Evolutionary conservation across 2,888 invertebrate species (phyloP), one percentile per base, ranked within the genome.

Genomic region (Odiellus spinosus): DNA sequence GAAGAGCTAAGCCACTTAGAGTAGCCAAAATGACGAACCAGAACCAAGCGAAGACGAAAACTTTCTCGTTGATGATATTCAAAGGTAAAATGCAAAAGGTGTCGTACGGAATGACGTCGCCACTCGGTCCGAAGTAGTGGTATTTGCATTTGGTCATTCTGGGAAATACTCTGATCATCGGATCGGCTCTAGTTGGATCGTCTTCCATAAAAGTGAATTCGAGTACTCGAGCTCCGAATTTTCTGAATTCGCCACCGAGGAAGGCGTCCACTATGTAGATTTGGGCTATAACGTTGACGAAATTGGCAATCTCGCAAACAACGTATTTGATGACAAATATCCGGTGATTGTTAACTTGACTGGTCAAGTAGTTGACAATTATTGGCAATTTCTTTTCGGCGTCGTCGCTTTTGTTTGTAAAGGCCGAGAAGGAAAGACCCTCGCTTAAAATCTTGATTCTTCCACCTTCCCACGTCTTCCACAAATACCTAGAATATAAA

Each of bases 61-160:
- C 53, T 42, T 56, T 56, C 33, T 56, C 56, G 34, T 55, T 54
- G 17, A 56, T 26, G 10, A 55, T 48, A 34, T 56, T 88, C 56
- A 87, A 70, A 1, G 87, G 86, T 38, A 88, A 71, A n/a, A 88
- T 75, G 61, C 88, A 88, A 39, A 88, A 73, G 0, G 86, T 82
- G 63, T 82, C 88, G 67, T 83, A 80, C 59, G 74, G 80, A 67
- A 87, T 85, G 51, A 86, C 77, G 6, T 82, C 74, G 41, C 88
- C 88, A n/a, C 85, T 82, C 14, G 85, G 74, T 71, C 88, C 87
- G 63, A 73, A 86, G 67, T 85, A 85, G 70, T 82, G 82, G 77
- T 88, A 88, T 53, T 82, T 84, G 63, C 88, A 88, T 65, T 88
- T 88, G 14, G 87, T 87, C 3, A 88, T 68, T 55, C 87, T 73